Conservation (phyloP, 23 tunicate species). For the Trididemnum miniatum region DNA sequence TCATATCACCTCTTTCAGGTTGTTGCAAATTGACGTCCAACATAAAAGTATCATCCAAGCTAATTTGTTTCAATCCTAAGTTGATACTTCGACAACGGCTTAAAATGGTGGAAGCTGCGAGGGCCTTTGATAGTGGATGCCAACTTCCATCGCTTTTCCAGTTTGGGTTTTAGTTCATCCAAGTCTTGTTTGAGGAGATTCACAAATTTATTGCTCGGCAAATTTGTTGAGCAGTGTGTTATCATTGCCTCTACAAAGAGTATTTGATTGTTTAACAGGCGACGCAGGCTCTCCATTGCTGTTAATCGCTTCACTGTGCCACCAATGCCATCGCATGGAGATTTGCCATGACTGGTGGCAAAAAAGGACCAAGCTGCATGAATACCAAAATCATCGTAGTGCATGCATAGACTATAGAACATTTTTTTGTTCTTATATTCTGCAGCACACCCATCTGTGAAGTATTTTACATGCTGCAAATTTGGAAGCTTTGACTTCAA, state of each 20-base stretch:
- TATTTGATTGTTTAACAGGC: slow-evolving; percentile 23
- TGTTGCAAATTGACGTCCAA: neutral
- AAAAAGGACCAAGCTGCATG: slow-evolving; percentile 17
- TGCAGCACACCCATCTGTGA: slow-evolving; percentile 9
- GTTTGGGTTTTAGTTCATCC: neutral
- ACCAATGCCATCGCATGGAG: too few relatives aligned
- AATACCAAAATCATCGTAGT: slow-evolving; percentile 5
- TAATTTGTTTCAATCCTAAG: slow-evolving; percentile 5
- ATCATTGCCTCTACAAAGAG: neutral
- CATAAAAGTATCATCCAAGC: neutral
- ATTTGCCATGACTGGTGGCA: too few relatives aligned
- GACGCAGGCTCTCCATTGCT: slow-evolving; percentile 15
- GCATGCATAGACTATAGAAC: slow-evolving; percentile 17
- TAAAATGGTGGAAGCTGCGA: slow-evolving; percentile 12
- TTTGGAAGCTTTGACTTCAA: slow-evolving; percentile 1
- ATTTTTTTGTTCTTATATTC: slow-evolving; percentile 2
- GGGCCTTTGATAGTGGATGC: slow-evolving; percentile 4
- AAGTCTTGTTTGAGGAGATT: neutral
- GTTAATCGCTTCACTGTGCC: slow-evolving; percentile 15
- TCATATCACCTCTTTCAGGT: neutral
- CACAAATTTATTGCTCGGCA: neutral
- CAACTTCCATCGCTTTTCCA: neutral
- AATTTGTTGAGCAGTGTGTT: neutral
- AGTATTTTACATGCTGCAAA: slow-evolving; percentile 3
- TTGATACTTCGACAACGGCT: neutral